phyloP scores from a whole-genome alignment of 2,888 invertebrate genomes.

The Ormyrus labotus region DNA sequence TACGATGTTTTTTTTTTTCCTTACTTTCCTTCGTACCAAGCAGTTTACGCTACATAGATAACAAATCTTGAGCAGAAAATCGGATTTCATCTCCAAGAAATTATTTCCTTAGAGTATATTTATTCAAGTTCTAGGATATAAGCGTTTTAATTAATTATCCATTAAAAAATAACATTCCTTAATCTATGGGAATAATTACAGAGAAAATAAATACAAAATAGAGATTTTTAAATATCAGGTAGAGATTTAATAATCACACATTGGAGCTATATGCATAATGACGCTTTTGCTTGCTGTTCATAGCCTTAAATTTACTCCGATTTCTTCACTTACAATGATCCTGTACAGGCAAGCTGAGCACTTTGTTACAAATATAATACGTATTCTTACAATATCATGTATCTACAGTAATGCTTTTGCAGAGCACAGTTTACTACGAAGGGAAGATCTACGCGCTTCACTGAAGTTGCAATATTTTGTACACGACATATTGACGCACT shows the following conservation, averaged over 20 bases:
- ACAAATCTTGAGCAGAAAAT: too few relatives aligned
- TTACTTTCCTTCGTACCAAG: too few relatives aligned
- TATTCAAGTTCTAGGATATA: too few relatives aligned
- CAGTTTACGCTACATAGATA: too few relatives aligned
- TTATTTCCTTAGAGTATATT: too few relatives aligned
- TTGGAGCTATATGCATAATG: slow-evolving; percentile 45
- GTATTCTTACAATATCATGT: slow-evolving; percentile 36
- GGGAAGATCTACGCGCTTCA: slow-evolving; percentile 46
- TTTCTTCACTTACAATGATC: slow-evolving; percentile 17
- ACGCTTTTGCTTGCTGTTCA: slow-evolving; percentile 29
- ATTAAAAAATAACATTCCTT: too few relatives aligned
- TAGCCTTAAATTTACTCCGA: slow-evolving; percentile 27
- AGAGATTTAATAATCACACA: slow-evolving; percentile 56
- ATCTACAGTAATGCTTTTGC: slow-evolving; percentile 49
- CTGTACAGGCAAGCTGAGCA: slow-evolving; percentile 37
- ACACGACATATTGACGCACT: slow-evolving; percentile 17
- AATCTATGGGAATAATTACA: too few relatives aligned
- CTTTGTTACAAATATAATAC: slow-evolving; percentile 49
- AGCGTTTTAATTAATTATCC: too few relatives aligned
- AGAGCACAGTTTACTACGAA: slow-evolving; percentile 40
- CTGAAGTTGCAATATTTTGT: not conserved
- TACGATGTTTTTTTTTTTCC: too few relatives aligned
- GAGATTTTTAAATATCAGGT: slow-evolving; percentile 44
- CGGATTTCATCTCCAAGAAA: too few relatives aligned
- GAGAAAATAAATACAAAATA: not conserved